A percentile compares a stretch with the other conserved stretches of the same genome.
Evolutionary conservation across 2,113 vertebrate species (phyloP).

Genomic region (Gallinago paraguaiae): DNA sequence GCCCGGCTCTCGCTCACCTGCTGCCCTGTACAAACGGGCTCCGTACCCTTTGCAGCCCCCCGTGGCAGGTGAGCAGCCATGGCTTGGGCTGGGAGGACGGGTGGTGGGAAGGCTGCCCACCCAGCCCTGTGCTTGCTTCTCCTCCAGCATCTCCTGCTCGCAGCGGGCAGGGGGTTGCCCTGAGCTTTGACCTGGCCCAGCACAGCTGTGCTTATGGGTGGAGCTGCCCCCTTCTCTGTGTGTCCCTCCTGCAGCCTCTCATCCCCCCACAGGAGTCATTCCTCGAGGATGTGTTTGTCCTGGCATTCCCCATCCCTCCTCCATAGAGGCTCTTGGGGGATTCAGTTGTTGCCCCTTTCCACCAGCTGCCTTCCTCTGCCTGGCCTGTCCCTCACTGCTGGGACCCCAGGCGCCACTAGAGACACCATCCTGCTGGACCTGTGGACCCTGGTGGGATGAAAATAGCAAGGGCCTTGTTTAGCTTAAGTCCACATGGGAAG

Average conservation of each 20-base stretch:
- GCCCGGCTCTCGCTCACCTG: fast-evolving
- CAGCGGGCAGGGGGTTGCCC: neutral
- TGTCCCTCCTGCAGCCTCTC: neutral
- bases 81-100: neutral
- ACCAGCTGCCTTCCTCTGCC: neutral
- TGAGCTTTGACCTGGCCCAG: neutral
- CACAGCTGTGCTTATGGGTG: neutral
- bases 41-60: neutral
- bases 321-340: neutral
- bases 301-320: fast-evolving
- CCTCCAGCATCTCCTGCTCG: neutral
- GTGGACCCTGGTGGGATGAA: neutral
- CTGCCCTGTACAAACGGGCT: neutral
- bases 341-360: neutral
- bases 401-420: neutral
- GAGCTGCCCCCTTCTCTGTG: neutral
- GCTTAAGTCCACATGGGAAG: neutral
- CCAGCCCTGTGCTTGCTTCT: neutral
- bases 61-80: neutral
- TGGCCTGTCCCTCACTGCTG: neutral
- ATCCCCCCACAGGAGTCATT: neutral
- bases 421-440: fast-evolving
- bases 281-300: neutral
- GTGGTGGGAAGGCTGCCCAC: neutral
- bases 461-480: neutral